Evolutionary conservation across 1,140 invertebrate species (phyloP).

Genomic region (Leptinotarsa undecemlineata): DNA sequence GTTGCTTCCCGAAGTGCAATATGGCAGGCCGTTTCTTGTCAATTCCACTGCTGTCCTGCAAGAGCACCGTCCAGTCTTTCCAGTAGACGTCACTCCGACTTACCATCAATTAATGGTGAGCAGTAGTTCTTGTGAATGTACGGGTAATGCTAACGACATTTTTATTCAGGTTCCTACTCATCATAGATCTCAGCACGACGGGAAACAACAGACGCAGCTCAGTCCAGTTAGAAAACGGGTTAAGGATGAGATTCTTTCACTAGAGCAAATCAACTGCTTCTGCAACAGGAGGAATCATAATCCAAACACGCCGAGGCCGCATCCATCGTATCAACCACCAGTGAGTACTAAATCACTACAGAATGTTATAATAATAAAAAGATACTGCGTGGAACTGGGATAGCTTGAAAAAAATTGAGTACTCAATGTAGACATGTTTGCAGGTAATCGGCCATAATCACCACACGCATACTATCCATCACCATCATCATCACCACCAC

Average conservation of each 20-base stretch:
- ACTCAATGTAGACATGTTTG: background rate
- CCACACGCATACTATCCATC: constrained; percentile 52
- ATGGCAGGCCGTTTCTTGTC: constrained; percentile 78
- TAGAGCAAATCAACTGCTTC: constrained; percentile 50
- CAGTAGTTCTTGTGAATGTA: background rate
- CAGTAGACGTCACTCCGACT: constrained; percentile 61
- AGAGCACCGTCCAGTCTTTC: constrained; percentile 69
- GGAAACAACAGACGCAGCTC: constrained; percentile 88
- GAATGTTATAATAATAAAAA: too few relatives aligned
- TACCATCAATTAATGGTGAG: constrained; percentile 57
- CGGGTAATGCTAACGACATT: background rate
- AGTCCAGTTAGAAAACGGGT: constrained; percentile 97
- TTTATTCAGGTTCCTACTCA: constrained; percentile 56
- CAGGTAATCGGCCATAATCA: constrained; percentile 45
- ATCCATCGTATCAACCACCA: constrained; percentile 46
- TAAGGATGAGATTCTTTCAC: constrained; percentile 92
- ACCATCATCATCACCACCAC: constrained; percentile 55
- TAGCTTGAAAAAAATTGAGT: too few relatives aligned
- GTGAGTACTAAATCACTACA: constrained; percentile 28
- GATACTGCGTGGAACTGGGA: too few relatives aligned
- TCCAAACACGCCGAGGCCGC: constrained; percentile 56
- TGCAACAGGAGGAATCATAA: constrained; percentile 56
- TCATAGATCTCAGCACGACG: constrained; percentile 63
- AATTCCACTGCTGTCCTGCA: constrained; percentile 69
- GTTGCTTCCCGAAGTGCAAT: constrained; percentile 69